These are phyloP conservation scores for Atta cephalotes DNA, from an alignment of 1,140 invertebrate genomes.

Conservation along the genomic window DNA sequence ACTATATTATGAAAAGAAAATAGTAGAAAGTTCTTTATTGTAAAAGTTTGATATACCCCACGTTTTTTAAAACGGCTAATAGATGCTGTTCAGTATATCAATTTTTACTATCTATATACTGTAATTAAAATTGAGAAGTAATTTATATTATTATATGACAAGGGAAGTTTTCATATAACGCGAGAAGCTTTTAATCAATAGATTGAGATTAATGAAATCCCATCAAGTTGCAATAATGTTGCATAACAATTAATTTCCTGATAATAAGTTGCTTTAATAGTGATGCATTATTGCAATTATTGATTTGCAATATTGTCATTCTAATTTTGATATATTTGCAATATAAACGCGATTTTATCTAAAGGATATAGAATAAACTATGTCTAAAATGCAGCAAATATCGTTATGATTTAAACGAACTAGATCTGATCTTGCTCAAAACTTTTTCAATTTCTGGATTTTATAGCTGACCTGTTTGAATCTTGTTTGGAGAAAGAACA, in stretches of 20 bases:
- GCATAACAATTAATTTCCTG: slow-evolving; percentile 41
- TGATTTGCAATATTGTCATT: slow-evolving; percentile 26
- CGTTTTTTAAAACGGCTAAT: background rate
- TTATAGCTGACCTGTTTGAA: background rate
- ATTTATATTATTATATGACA: slow-evolving; percentile 42
- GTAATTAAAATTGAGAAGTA: slow-evolving; percentile 44
- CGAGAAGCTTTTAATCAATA: slow-evolving; percentile 34
- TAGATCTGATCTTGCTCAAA: background rate
- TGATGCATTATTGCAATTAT: slow-evolving; percentile 18
- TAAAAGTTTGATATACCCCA: slow-evolving; percentile 19
- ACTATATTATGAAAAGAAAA: background rate
- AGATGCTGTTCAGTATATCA: background rate
- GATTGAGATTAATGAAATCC: slow-evolving; percentile 52
- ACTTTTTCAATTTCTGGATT: slow-evolving; percentile 8
- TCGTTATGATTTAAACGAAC: background rate
- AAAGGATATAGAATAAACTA: background rate
- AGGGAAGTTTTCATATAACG: slow-evolving; percentile 9
- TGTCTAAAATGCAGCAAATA: background rate
- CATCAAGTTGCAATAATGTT: slow-evolving; percentile 31
- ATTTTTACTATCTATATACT: background rate
- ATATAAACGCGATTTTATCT: background rate
- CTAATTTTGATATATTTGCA: background rate
- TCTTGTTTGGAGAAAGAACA: background rate
- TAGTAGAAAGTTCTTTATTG: background rate
- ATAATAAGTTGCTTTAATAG: slow-evolving; percentile 27